phyloP scores from a whole-genome alignment of 1,140 invertebrate species.

The Papilio polyxenes region DNA sequence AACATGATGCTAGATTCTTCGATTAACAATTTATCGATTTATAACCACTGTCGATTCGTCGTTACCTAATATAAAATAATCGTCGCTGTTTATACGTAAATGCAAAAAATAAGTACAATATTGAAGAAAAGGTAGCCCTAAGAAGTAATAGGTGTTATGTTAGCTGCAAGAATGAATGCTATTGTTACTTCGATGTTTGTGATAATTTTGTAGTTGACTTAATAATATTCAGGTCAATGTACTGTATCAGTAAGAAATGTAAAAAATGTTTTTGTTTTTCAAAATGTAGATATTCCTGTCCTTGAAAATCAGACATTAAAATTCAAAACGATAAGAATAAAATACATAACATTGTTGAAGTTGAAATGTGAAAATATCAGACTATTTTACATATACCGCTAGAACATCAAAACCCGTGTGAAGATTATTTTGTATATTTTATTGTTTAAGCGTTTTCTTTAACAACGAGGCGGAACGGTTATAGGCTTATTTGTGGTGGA shows the following conservation, averaged over 20 bases:
- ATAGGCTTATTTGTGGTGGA: constrained; percentile 16
- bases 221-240: not conserved
- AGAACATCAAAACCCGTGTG: not conserved
- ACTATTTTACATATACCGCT: not conserved
- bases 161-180: not conserved
- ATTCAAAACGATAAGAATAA: not conserved
- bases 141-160: not conserved
- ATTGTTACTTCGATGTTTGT: not conserved
- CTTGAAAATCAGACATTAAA: not conserved
- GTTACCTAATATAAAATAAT: too few species aligned
- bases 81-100: too few species aligned
- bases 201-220: not conserved
- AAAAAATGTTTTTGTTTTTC: not conserved
- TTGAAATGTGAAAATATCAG: not conserved
- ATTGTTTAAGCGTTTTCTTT: constrained; percentile 23
- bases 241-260: not conserved
- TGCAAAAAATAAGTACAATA: too few species aligned
- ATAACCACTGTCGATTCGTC: too few species aligned
- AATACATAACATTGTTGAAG: not conserved
- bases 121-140: too few species aligned
- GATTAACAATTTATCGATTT: not conserved
- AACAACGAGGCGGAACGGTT: constrained; percentile 32
- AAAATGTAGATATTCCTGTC: not conserved
- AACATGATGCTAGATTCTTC: not conserved
- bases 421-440: constrained; percentile 9